Percentiles rank a stretch among this genome's conserved stretches.
phyloP scores from a whole-genome alignment of 2,888 invertebrate species.

The Cecidostiba fungosa region DNA sequence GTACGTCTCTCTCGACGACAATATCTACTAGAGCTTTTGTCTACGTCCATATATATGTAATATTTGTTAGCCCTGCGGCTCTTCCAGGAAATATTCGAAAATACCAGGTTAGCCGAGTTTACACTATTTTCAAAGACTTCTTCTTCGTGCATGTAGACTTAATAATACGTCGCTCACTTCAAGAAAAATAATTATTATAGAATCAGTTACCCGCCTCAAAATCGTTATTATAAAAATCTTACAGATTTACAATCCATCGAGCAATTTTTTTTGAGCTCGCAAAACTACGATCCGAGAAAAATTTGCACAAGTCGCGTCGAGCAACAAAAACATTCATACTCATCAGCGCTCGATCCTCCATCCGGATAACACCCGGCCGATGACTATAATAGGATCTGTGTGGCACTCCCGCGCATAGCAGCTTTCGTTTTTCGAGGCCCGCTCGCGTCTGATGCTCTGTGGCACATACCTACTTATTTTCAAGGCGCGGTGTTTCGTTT shows the following conservation, averaged over 20 bases:
- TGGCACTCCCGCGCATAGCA: neutral
- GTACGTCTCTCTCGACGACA: neutral
- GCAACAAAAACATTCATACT: neutral
- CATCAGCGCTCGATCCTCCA: neutral
- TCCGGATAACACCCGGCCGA: constrained; percentile 20
- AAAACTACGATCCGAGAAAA: too few species aligned
- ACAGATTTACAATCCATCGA: too few species aligned
- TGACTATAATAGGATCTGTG: constrained; percentile 52
- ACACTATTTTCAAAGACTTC: neutral
- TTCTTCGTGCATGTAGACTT: neutral
- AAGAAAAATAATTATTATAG: too few species aligned
- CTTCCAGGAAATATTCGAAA: constrained; percentile 58
- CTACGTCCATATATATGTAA: neutral
- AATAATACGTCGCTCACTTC: too few species aligned
- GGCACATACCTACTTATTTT: constrained; percentile 26
- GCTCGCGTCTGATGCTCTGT: neutral
- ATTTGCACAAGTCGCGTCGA: neutral
- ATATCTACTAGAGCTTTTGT: constrained; percentile 16
- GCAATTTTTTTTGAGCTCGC: too few species aligned
- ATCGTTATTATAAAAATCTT: too few species aligned
- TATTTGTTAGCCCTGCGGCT: constrained; percentile 35
- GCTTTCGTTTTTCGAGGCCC: constrained; percentile 21
- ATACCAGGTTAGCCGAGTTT: constrained; percentile 12
- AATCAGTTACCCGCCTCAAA: too few species aligned
- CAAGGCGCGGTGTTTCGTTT: constrained; percentile 50